A percentile compares a stretch with the other conserved stretches of the same genome.
Conservation (phyloP, 2,797 vertebrate species). For the Neosilurus hyrtlii region DNA sequence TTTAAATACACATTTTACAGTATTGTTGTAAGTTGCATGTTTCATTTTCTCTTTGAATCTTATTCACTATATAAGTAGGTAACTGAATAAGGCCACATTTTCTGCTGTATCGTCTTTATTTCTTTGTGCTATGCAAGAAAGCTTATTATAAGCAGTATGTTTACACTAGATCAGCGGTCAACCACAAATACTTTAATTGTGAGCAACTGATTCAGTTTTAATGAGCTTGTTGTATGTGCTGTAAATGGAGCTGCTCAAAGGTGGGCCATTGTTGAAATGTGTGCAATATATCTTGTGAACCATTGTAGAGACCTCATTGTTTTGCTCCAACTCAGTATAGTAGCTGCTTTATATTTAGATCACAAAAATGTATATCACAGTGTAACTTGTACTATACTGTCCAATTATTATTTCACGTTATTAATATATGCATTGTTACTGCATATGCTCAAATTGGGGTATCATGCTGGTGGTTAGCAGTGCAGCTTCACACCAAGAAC, state of each 20-base stretch:
- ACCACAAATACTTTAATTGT: not conserved
- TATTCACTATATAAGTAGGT: not conserved
- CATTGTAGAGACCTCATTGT: not conserved
- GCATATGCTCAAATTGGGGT: not conserved
- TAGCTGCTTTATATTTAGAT: not conserved
- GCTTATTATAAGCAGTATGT: too few relatives aligned
- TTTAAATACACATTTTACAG: not conserved
- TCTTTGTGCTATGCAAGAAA: not conserved
- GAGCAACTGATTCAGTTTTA: not conserved
- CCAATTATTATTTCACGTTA: not conserved
- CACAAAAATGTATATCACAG: not conserved
- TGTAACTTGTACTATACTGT: not conserved
- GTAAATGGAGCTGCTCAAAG: not conserved
- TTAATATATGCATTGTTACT: not conserved
- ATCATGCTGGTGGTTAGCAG: too few relatives aligned
- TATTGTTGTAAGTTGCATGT: not conserved
- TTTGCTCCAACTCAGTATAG: not conserved
- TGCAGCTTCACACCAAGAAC: too few relatives aligned
- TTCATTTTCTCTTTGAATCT: conserved; percentile 2
- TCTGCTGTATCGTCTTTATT: not conserved
- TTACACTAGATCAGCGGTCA: not conserved
- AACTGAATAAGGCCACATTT: not conserved
- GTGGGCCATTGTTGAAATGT: not conserved
- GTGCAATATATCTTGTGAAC: not conserved
- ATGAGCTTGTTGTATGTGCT: not conserved